Evolutionary conservation across 2,113 vertebrate species (phyloP).

Genomic region (Crotalus viridis): DNA sequence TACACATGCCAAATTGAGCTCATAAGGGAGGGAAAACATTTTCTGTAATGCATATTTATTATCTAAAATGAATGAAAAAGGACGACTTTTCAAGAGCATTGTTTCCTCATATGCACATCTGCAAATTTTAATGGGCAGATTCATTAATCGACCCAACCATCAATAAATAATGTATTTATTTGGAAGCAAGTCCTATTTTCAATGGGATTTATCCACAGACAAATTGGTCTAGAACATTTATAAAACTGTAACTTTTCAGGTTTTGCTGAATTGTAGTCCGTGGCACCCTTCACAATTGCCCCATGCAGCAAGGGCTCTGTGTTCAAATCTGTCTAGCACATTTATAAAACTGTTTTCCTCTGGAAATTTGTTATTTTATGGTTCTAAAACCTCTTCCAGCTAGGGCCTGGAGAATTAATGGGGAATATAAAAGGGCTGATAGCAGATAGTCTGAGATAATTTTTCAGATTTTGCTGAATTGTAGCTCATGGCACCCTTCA

Average conservation of each 20-base stretch:
- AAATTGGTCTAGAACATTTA: neutral
- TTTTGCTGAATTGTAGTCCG: neutral
- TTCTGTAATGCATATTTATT: neutral
- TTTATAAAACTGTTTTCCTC: neutral
- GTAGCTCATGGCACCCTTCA: neutral
- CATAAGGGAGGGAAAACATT: neutral
- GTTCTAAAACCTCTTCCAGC: neutral
- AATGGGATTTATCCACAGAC: neutral
- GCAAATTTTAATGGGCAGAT: neutral
- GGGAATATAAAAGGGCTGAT: neutral
- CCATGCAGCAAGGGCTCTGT: neutral
- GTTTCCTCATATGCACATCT: neutral
- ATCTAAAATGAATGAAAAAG: neutral
- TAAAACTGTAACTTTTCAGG: neutral
- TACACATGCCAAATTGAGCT: neutral
- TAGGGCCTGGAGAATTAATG: neutral
- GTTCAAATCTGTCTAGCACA: neutral
- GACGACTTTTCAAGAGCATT: neutral
- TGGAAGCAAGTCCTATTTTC: neutral
- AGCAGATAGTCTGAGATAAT: neutral
- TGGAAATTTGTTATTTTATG: neutral
- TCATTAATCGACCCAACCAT: neutral
- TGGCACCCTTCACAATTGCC: neutral
- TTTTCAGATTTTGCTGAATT: neutral
- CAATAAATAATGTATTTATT: neutral